Percentiles rank a stretch among this genome's conserved stretches.
phyloP scores from a whole-genome alignment of 53 echinoderm and acorn worm genomes.

The Astropecten irregularis region DNA sequence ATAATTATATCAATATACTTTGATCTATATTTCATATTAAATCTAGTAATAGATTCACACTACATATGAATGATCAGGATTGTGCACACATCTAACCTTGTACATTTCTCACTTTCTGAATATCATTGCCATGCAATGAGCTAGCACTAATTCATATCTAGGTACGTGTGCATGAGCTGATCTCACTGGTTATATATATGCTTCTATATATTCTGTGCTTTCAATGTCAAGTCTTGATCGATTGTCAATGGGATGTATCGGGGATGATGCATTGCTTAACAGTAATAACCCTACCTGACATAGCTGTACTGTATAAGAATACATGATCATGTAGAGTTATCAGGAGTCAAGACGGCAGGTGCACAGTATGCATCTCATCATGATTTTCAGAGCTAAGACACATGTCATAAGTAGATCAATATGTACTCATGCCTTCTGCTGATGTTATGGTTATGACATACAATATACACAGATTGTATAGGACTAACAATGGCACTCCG shows the following conservation, averaged over 20 bases:
- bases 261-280: constrained; percentile 45
- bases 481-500: too few relatives aligned
- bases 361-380: constrained; percentile 33
- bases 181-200: constrained; percentile 6
- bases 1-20: too few relatives aligned
- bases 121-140: too few relatives aligned
- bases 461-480: background rate
- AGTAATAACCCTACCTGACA: constrained; percentile 44
- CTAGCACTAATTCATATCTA: too few relatives aligned
- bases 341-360: constrained; percentile 41
- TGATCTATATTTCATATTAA: too few relatives aligned
- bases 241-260: constrained; percentile 20
- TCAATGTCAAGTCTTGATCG: constrained; percentile 42
- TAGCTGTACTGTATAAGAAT: constrained; percentile 41
- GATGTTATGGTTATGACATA: background rate
- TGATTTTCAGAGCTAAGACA: background rate
- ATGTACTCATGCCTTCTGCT: constrained; percentile 4
- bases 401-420: constrained; percentile 35
- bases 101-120: too few relatives aligned
- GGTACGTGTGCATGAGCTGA: background rate
- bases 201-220: constrained; percentile 33
- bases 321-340: constrained; percentile 38
- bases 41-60: too few relatives aligned
- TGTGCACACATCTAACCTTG: too few relatives aligned
- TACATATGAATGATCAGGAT: too few relatives aligned